A percentile compares a stretch with the other conserved stretches of the same genome.
phyloP scores from a whole-genome alignment of 2,888 invertebrate species.

The Blastobasis lacticolella region DNA sequence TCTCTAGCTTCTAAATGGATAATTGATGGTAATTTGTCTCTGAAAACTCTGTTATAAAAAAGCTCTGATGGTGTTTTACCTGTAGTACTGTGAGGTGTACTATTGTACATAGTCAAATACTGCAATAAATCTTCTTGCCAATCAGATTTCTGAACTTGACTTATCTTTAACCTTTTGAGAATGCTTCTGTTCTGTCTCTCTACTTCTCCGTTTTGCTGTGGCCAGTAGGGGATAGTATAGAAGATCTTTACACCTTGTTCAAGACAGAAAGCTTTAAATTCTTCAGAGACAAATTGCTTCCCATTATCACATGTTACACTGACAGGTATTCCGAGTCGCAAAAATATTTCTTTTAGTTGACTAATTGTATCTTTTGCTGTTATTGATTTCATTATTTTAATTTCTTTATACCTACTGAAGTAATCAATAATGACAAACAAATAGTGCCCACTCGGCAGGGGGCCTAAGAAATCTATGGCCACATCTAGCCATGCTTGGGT shows the following conservation, averaged over 20 bases:
- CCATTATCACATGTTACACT: neutral
- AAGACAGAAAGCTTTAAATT: neutral
- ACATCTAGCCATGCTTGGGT: constrained; percentile 14
- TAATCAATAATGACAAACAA: constrained; percentile 9
- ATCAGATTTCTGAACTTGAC: constrained; percentile 3
- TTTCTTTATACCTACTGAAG: constrained; percentile 11
- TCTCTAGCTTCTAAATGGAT: constrained; percentile 1
- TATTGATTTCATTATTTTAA: constrained; percentile 1
- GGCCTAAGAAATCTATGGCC: constrained; percentile 21
- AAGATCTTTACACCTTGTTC: neutral
- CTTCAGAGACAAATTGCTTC: neutral
- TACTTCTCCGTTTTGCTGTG: constrained; percentile 7
- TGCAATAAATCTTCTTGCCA: constrained; percentile 7
- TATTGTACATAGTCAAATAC: constrained; percentile 14
- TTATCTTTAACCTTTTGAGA: constrained; percentile 6
- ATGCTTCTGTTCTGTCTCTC: constrained; percentile 9
- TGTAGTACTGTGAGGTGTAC: constrained; percentile 9
- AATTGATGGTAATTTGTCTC: constrained; percentile 8
- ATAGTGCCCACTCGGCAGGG: constrained; percentile 10
- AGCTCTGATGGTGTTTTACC: constrained; percentile 10
- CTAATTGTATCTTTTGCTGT: neutral
- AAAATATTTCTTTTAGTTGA: neutral
- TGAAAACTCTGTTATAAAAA: constrained; percentile 5
- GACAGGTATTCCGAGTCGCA: neutral
- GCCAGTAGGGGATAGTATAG: constrained; percentile 7